These are phyloP conservation scores for Urocyon cinereoargenteus DNA, from an alignment of 2,797 vertebrate species.

Conservation along the genomic window DNA sequence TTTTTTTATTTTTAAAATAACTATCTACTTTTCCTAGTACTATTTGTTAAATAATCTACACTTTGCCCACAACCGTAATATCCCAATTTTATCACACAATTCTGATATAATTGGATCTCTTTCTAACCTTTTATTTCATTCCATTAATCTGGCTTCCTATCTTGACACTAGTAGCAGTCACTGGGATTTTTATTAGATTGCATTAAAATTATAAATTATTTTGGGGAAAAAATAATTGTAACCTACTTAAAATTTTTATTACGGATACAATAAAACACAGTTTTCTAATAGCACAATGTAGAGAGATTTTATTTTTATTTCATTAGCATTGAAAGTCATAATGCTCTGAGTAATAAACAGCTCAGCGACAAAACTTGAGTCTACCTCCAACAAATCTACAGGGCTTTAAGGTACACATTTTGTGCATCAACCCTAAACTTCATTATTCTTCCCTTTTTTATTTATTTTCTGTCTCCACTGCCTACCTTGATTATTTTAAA, in stretches of 20 bases:
- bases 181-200: slow-evolving; percentile 30
- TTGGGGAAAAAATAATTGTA: neutral
- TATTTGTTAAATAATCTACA: slow-evolving; percentile 24
- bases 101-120: neutral
- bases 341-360: neutral
- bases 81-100: slow-evolving; percentile 1
- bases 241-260: slow-evolving; percentile 61
- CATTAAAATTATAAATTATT: slow-evolving; percentile 59
- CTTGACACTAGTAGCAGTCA: neutral
- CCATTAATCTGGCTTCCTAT: slow-evolving; percentile 2
- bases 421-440: neutral
- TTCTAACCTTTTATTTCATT: slow-evolving; percentile 43
- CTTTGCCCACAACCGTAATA: neutral
- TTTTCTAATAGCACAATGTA: slow-evolving; percentile 37
- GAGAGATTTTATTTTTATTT: slow-evolving; percentile 58
- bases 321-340: slow-evolving; percentile 11
- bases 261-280: slow-evolving; percentile 50
- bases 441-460: neutral
- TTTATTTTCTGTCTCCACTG: neutral
- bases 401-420: neutral
- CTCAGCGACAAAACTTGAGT: neutral
- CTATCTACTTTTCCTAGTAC: neutral
- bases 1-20: neutral
- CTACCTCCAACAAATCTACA: neutral
- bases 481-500: neutral